Evolutionary conservation across 2,113 vertebrate genomes (phyloP), one percentile per base, ranked within the genome.

Genomic region (Excalfactoria chinensis): DNA sequence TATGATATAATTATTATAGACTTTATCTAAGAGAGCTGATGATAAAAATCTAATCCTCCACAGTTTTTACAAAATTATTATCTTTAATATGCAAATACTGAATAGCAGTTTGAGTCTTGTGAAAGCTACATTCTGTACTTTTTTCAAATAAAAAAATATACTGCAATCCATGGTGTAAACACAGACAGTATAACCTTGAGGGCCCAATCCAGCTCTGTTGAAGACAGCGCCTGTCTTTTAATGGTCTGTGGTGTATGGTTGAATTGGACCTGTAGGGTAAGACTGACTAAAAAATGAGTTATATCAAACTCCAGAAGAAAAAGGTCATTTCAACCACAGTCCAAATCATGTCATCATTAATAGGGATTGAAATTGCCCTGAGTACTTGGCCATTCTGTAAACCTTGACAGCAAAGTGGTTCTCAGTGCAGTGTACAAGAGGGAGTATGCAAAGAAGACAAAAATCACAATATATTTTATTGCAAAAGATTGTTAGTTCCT

Each of bases 281-380:
- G 35, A 26, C 56, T 95, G 90, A 77, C 90, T 94, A 35, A 90
- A 94, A 91, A 91, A 91, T 67, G 22, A 81, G 22, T 84, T 93
- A 43, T 79, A 93, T 64, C 55, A 64, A 86, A 68, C 25, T 71
- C 37, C 70, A 46, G 88, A 91, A 81, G 49, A 51, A 71, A 79
- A 81, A 71, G 6, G 19, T 91, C 10, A 25, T 91, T 64, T 90
- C 56, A 60, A 60, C 30, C 40, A 53, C 25, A 74, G 8, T 60
- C 62, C 76, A 91, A 90, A 83, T 86, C 66, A 37, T 2, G 25
- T 88, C 88, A 91, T 15, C 34, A 88, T 88, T 89, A 76, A 89
- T 6, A 81, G 63, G 41, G 80, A 37, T 43, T 91, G 48, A 81
- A 64, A 48, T 46, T 86, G 16, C 69, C 46, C 66, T 86, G 69